phyloP scores from a whole-genome alignment of 2,888 invertebrate genomes.

The Eubasilissa splendida region DNA sequence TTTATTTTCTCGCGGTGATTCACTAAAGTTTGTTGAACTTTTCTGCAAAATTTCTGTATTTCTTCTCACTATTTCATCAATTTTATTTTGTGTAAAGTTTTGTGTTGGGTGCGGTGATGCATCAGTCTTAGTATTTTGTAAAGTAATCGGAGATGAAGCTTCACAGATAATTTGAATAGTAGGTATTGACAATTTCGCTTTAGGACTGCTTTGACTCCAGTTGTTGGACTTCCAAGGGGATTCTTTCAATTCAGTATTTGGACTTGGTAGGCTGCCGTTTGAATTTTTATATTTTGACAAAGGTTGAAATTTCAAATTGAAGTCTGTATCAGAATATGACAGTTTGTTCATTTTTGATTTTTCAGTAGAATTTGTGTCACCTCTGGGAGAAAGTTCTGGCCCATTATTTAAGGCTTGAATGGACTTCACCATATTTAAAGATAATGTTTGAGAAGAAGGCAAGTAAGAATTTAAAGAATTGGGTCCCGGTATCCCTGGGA shows the following conservation, averaged over 20 bases:
- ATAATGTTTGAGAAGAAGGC: constrained; percentile 60
- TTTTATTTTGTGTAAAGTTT: constrained; percentile 50
- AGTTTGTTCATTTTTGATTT: constrained; percentile 38
- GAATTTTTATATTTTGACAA: constrained; percentile 44
- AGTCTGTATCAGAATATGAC: constrained; percentile 27
- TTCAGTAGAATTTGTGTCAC: constrained; percentile 26
- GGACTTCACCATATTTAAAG: constrained; percentile 46
- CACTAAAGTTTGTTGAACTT: constrained; percentile 29
- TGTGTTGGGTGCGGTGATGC: constrained; percentile 16
- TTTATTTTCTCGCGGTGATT: constrained; percentile 28
- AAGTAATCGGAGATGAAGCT: constrained; percentile 9
- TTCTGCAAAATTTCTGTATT: constrained; percentile 55
- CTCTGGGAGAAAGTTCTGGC: constrained; percentile 36
- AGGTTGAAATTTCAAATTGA: constrained; percentile 35
- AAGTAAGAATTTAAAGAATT: constrained; percentile 73
- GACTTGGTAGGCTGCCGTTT: constrained; percentile 10
- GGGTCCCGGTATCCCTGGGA: constrained; percentile 91
- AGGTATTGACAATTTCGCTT: constrained; percentile 48
- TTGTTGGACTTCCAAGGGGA: constrained; percentile 27
- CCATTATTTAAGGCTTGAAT: constrained; percentile 42
- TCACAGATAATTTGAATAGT: constrained; percentile 50
- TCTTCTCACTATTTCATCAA: constrained; percentile 53
- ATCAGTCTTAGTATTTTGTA: constrained; percentile 15
- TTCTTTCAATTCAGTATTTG: constrained; percentile 21
- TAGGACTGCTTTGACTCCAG: constrained; percentile 32